A percentile compares a stretch with the other conserved stretches of the same genome.
Evolutionary conservation across 2,888 invertebrate genomes (phyloP).

Genomic region (Chirona hameri): DNA sequence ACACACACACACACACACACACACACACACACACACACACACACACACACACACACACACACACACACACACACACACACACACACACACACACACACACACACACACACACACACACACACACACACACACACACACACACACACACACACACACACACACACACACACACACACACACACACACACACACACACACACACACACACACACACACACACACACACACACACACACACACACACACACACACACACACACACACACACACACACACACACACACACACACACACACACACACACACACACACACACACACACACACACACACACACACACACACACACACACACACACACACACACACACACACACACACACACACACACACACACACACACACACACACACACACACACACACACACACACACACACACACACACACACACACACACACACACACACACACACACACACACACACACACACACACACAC

Average conservation of each 20-base stretch:
- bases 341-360: conserved; percentile 33
- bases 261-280: conserved; percentile 33
- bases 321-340: conserved; percentile 33
- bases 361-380: conserved; percentile 33
- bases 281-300: conserved; percentile 33
- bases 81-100: too few relatives aligned
- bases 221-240: conserved; percentile 31
- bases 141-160: too few relatives aligned
- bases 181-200: too few relatives aligned
- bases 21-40: too few relatives aligned
- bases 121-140: too few relatives aligned
- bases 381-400: conserved; percentile 33
- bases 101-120: too few relatives aligned
- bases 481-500: conserved; percentile 32
- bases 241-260: conserved; percentile 33
- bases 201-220: too few relatives aligned
- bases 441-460: conserved; percentile 32
- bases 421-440: conserved; percentile 33
- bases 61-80: too few relatives aligned
- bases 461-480: conserved; percentile 31
- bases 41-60: too few relatives aligned
- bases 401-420: conserved; percentile 33
- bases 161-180: too few relatives aligned
- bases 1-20: too few relatives aligned
- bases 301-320: conserved; percentile 32